phyloP scores from a whole-genome alignment of 1,140 invertebrate genomes.

The Lasaia peninsularis region DNA sequence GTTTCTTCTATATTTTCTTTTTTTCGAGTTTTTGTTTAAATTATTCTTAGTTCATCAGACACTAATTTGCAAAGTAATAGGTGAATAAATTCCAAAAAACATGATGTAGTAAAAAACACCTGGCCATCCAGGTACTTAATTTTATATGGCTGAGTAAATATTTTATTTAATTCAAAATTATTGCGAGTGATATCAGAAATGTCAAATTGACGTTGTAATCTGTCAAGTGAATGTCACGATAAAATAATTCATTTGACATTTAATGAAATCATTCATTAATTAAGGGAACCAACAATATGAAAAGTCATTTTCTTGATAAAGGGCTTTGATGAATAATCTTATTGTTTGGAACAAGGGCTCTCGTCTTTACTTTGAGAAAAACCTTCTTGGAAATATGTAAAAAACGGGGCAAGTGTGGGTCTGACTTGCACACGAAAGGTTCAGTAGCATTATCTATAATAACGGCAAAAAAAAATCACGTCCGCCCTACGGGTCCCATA shows the following conservation, averaged over 20 bases:
- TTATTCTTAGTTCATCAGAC: too few species aligned
- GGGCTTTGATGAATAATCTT: slow-evolving; percentile 10
- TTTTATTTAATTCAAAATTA: too few species aligned
- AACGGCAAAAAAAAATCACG: too few species aligned
- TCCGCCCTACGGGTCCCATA: too few species aligned
- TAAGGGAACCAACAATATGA: neutral
- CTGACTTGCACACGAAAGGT: too few species aligned
- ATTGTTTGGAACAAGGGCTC: neutral
- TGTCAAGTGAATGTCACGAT: neutral
- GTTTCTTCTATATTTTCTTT: too few species aligned
- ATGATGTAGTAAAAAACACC: neutral
- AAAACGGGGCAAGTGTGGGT: too few species aligned
- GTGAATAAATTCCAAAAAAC: neutral
- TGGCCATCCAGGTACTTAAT: neutral
- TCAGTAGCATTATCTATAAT: too few species aligned
- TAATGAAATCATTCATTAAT: slow-evolving; percentile 11
- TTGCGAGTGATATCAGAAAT: neutral
- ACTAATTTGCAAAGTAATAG: too few species aligned
- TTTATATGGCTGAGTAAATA: neutral
- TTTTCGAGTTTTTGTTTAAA: too few species aligned
- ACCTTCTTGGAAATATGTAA: too few species aligned
- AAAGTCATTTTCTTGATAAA: neutral
- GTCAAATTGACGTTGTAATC: neutral
- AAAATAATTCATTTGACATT: slow-evolving; percentile 1
- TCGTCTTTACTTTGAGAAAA: neutral